A percentile compares a stretch with the other conserved stretches of the same genome.
Conservation (phyloP, 2,113 vertebrate species). For the Ivindomyrus marchei region DNA sequence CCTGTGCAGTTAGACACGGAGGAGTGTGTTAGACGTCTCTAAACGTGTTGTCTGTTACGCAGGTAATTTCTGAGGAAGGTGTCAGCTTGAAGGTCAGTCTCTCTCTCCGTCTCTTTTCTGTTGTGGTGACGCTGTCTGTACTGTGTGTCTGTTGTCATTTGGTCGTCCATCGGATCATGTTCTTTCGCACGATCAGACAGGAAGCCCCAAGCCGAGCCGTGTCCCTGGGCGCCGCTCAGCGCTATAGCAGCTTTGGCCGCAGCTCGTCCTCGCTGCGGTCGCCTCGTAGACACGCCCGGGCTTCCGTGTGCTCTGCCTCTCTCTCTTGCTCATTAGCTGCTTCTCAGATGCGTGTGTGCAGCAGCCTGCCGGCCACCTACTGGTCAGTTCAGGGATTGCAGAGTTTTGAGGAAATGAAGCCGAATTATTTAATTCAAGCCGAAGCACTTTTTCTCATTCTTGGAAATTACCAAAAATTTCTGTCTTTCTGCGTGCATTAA, state of each 20-base stretch:
- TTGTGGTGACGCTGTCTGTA: constrained; percentile 26
- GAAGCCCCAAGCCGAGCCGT: background rate
- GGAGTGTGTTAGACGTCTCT: constrained; percentile 47
- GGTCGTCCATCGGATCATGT: background rate
- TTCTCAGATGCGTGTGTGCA: background rate
- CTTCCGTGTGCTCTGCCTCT: background rate
- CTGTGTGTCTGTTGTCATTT: constrained; percentile 14
- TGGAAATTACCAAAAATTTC: background rate
- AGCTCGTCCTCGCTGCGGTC: background rate
- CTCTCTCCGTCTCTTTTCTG: constrained; percentile 23
- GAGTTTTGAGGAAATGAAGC: background rate
- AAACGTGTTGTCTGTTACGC: constrained; percentile 69
- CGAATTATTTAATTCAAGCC: background rate
- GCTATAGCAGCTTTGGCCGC: background rate
- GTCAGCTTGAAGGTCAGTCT: constrained; percentile 78
- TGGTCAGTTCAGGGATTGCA: background rate
- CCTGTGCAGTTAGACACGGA: constrained; percentile 42
- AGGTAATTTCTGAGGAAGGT: constrained; percentile 76
- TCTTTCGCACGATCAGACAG: background rate
- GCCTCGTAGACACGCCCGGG: background rate
- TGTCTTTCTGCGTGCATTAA: background rate
- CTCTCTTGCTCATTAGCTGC: background rate
- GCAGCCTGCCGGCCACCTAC: background rate
- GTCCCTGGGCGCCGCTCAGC: background rate
- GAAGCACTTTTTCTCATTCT: background rate